phyloP scores from a whole-genome alignment of 2,888 invertebrate species.

The Euplexia lucipara region DNA sequence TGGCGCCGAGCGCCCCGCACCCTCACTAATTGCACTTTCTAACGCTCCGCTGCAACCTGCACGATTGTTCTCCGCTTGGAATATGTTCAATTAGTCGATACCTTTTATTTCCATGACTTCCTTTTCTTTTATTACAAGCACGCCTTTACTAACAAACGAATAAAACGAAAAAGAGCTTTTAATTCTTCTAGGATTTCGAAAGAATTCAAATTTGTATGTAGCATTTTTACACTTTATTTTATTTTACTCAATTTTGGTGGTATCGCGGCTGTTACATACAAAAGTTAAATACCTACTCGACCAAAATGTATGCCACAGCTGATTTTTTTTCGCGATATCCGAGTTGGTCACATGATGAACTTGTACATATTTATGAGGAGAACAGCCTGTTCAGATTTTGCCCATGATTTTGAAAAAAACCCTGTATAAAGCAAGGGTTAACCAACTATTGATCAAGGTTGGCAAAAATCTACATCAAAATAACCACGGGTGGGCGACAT shows the following conservation, averaged over 20 bases:
- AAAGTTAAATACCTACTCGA: no score
- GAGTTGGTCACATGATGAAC: no score
- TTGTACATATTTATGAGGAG: no score
- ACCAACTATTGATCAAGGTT: conserved; percentile 26
- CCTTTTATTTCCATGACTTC: conserved; percentile 40
- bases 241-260: no score
- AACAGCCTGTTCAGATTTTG: no score
- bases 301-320: no score
- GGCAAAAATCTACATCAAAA: conserved; percentile 47
- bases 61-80: conserved; percentile 50
- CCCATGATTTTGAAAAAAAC: no score
- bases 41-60: conserved; percentile 46
- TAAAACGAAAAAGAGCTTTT: not conserved
- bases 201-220: not conserved
- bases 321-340: no score
- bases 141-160: conserved; percentile 7
- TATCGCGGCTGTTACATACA: no score
- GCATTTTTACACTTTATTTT: not conserved
- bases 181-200: not conserved
- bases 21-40: conserved; percentile 60
- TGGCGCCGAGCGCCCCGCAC: conserved; percentile 3
- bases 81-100: conserved; percentile 55
- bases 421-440: conserved; percentile 28
- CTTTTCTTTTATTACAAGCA: conserved; percentile 26
- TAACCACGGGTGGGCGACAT: conserved; percentile 46